Conservation (phyloP, 2,888 invertebrate genomes). For the Polydrusus tereticollis region DNA sequence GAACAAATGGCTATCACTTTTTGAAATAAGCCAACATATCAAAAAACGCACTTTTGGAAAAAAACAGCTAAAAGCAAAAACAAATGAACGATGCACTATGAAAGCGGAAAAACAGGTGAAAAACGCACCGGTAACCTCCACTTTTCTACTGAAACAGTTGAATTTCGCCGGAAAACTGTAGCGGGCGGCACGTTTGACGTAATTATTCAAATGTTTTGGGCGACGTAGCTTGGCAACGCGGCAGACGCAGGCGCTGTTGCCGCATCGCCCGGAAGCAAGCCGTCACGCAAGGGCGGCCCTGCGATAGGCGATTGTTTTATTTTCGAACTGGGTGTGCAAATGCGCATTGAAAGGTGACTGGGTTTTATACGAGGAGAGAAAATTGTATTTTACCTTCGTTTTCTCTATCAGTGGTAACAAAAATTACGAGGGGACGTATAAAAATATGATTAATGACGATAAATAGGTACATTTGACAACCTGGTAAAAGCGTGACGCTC, state of each 20-base stretch:
- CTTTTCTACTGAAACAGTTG: conserved; percentile 63
- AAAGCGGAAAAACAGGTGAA: conserved; percentile 29
- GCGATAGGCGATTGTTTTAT: conserved; percentile 45
- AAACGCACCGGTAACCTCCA: conserved; percentile 32
- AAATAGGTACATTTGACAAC: too few relatives aligned
- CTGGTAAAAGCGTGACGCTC: too few relatives aligned
- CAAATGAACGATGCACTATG: conserved; percentile 13
- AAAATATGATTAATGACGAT: too few relatives aligned
- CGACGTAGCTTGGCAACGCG: conserved; percentile 64
- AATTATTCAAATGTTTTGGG: conserved; percentile 66
- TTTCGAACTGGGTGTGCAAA: conserved; percentile 36
- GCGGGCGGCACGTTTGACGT: conserved; percentile 61
- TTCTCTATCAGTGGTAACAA: background rate
- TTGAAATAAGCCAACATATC: conserved; percentile 7
- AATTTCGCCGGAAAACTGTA: conserved; percentile 67
- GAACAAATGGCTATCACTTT: background rate
- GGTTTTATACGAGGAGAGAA: background rate
- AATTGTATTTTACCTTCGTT: background rate
- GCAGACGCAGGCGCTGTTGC: conserved; percentile 59
- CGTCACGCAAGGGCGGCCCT: conserved; percentile 49
- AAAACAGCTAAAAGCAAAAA: conserved; percentile 12
- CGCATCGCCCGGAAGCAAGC: conserved; percentile 32
- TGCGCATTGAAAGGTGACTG: conserved; percentile 27
- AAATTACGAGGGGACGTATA: background rate
- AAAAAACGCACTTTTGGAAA: conserved; percentile 18